These are phyloP conservation scores for Sebastes kiyomatsui DNA, from an alignment of 2,797 vertebrate species.

Conservation along the genomic window DNA sequence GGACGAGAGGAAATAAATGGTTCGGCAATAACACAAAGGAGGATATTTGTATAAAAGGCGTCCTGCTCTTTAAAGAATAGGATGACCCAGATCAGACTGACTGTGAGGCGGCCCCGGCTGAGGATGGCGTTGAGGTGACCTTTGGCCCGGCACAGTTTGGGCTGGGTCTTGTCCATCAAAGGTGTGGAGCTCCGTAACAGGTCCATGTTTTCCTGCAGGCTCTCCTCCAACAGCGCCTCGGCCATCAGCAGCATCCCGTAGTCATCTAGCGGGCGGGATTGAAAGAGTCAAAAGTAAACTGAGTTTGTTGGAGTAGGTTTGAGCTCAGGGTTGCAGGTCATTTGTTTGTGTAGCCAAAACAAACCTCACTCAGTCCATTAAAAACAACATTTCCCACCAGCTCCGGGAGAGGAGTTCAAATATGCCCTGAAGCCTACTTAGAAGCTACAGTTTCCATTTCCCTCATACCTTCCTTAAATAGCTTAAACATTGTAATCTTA, in stretches of 20 bases:
- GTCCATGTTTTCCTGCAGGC: constrained; percentile 88
- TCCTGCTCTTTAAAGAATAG: neutral
- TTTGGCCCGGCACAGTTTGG: constrained; percentile 87
- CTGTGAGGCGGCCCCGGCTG: constrained; percentile 88
- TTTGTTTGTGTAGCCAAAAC: constrained; percentile 53
- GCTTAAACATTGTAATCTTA: constrained; percentile 21
- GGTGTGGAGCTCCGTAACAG: constrained; percentile 86
- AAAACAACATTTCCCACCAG: constrained; percentile 49
- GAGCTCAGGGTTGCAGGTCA: constrained; percentile 34
- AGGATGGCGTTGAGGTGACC: constrained; percentile 87
- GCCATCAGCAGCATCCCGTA: constrained; percentile 89
- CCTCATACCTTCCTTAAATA: constrained; percentile 37
- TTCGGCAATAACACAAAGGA: neutral
- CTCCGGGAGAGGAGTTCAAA: constrained; percentile 20
- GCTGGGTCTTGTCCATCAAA: constrained; percentile 86
- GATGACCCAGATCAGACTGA: constrained; percentile 75
- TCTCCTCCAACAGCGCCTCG: constrained; percentile 91
- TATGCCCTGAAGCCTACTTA: constrained; percentile 13
- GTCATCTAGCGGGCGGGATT: constrained; percentile 84
- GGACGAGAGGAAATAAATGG: neutral
- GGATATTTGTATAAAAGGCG: neutral
- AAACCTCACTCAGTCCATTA: constrained; percentile 33
- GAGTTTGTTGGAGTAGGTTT: neutral
- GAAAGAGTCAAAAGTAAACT: constrained; percentile 4
- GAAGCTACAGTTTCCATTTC: constrained; percentile 45